Base-by-base conservation (phyloP, 2,888 invertebrate genomes). In the Polyploca ridens region DNA sequence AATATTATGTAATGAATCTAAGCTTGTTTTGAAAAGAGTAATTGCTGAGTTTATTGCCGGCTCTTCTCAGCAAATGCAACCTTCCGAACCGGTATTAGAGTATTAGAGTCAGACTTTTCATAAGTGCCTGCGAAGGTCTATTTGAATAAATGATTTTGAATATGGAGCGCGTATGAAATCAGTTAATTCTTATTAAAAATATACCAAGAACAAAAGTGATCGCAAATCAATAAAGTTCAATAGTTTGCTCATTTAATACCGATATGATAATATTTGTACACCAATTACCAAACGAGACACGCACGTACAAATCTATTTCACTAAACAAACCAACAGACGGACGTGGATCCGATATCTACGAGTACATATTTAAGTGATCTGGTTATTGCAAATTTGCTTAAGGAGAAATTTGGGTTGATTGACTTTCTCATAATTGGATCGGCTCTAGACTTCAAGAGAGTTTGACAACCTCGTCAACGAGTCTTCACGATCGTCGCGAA, bases 181-280 rank as follows among this genome's bases (percentile, higher is more conserved):
- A 13, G 13, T 44, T 14, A 44, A 14, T 14, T 14, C 13, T 14
- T 14, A 13, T 44, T 44, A 14, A 14, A 11, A 7, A 41, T 44
- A 46, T 14, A 5, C 19, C n/a, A 54, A 46, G n/a, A 46, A 46
- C 3, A 54, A 54, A 54, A 16, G 16, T 10, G 16, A 19, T 54
- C 10, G n/a, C 1, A 16, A 54, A 54, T 8, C 54, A 54, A 54
- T 67, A 67, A 19, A 68, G 68, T 69, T 68, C 41, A 68, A 62
- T 66, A 19, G 27, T 74, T 65, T 66, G 64, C 13, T 57, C 14
- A 35, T 64, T 63, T 59, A 61, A 54, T 66, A 62, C 71, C 73
- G 74, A 70, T 75, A 77, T 65, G 58, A 67, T 67, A 80, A 82
- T 79, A 79, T 82, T 80, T 69, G 72, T 68, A 13, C 58, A 75